Evolutionary conservation across 2,797 vertebrate genomes (phyloP), one percentile per base, ranked within the genome.

Genomic region (Alcedo atthis): DNA sequence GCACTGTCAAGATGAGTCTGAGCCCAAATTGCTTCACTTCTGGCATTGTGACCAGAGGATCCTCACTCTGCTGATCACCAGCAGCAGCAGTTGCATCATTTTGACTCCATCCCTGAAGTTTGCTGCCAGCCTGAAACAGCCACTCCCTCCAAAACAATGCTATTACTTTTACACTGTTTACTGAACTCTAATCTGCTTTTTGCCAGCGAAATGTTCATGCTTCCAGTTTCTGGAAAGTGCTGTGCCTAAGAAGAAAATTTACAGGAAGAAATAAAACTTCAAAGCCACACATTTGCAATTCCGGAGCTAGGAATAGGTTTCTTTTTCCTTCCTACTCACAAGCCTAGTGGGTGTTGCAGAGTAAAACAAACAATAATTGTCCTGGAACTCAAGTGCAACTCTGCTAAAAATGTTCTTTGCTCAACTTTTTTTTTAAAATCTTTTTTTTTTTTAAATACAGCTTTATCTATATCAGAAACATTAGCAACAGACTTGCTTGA

Each of bases 81-180:
- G 75, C 14, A 5, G 83, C 83, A 66, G 48, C n/a, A n/a, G n/a
- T 18, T 81, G 33, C 78, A 88, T 42, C 78, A 63, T 15, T 67
- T 66, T n/a, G 64, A 76, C 64, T 82, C 45, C n/a, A 30, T 19
- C 5, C 2, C 67, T 24, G 15, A 66, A 90, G 74, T 67, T 4
- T 15, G 45, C 57, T 86, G 93, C 74, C 78, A 53, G 81, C 42
- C 53, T 0, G 1, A 74, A 57, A 10, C 53, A 54, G 54, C 64
- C 86, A 59, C 92, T 95, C 95, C 93, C 79, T 92, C 75, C 86
- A 26, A 68, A 89, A 95, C 93, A 95, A 90, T 77, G 66, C 71
- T 17, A 11, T 22, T 67, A 24, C 68, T 90, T 94, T 70, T 32
- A 57, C 15, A 46, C 68, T 92, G 86, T 90, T 96, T 92, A 80